These are phyloP conservation scores for Jordanella pulchra DNA, from an alignment of 2,797 vertebrate species.

Conservation along the genomic window DNA sequence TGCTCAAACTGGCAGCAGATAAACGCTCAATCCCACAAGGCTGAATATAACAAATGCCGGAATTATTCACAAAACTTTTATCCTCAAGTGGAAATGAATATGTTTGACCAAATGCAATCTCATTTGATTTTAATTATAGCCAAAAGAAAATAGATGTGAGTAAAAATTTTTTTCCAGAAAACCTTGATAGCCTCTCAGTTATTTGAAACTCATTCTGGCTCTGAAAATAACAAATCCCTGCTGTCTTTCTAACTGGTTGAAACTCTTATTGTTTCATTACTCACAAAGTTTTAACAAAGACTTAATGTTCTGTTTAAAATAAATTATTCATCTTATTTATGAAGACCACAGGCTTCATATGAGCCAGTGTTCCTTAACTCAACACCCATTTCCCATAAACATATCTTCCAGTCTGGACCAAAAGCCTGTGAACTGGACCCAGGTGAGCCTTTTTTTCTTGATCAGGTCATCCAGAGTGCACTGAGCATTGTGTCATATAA, in stretches of 20 bases:
- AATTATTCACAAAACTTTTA: background rate
- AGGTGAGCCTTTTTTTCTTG: constrained; percentile 30
- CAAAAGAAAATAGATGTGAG: background rate
- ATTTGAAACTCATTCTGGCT: background rate
- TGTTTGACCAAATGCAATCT: background rate
- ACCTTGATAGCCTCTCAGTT: background rate
- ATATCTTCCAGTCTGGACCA: constrained; percentile 13
- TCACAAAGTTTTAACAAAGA: background rate
- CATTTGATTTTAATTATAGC: background rate
- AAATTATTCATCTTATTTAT: background rate
- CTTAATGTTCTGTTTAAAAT: background rate
- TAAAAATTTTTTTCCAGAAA: background rate
- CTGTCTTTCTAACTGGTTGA: background rate
- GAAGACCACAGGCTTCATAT: background rate
- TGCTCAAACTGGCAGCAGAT: background rate
- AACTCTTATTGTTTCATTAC: background rate
- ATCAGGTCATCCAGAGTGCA: constrained; percentile 8
- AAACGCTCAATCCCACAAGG: background rate
- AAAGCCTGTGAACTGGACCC: constrained; percentile 11
- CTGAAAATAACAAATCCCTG: background rate
- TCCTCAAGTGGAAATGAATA: background rate
- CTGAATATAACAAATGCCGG: background rate
- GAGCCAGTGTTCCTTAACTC: background rate
- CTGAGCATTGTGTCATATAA: constrained; percentile 11
- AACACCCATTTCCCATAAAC: constrained; percentile 6